These are phyloP conservation scores for Eucidaris tribuloides DNA, from an alignment of 35 echinoderm and acorn worm species.

Conservation along the genomic window DNA sequence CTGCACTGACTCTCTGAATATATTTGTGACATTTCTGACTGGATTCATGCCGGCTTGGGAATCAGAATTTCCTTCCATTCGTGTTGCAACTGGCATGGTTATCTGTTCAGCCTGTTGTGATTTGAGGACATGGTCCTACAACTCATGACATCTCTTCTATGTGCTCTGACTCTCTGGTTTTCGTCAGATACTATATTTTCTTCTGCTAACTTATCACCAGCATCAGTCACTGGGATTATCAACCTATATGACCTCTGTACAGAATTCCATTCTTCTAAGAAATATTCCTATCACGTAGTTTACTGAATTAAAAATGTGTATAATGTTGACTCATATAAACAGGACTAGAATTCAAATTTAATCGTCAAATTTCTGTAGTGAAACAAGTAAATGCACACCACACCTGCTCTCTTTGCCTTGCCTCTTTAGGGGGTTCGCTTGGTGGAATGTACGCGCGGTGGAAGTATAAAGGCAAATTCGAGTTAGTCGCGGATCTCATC, in stretches of 20 bases:
- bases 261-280: not conserved
- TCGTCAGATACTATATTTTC: too few species aligned
- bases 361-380: not conserved
- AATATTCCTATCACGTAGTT: not conserved
- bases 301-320: not conserved
- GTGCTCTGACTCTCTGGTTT: too few species aligned
- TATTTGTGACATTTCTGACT: too few species aligned
- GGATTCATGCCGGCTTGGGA: too few species aligned
- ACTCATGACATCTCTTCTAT: too few species aligned
- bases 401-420: not conserved
- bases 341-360: not conserved
- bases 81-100: too few species aligned
- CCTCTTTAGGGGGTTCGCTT: constrained; percentile 53
- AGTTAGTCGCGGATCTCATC: constrained; percentile 63
- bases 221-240: too few species aligned
- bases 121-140: too few species aligned
- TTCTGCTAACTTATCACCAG: too few species aligned
- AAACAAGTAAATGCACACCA: not conserved
- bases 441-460: constrained; percentile 69
- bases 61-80: too few species aligned
- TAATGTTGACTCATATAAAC: not conserved
- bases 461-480: constrained; percentile 70
- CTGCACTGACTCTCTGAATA: too few species aligned
- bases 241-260: not conserved
- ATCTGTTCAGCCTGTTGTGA: too few species aligned